Base-by-base conservation (phyloP, 2,888 invertebrate genomes). In the Lithophane socia region DNA sequence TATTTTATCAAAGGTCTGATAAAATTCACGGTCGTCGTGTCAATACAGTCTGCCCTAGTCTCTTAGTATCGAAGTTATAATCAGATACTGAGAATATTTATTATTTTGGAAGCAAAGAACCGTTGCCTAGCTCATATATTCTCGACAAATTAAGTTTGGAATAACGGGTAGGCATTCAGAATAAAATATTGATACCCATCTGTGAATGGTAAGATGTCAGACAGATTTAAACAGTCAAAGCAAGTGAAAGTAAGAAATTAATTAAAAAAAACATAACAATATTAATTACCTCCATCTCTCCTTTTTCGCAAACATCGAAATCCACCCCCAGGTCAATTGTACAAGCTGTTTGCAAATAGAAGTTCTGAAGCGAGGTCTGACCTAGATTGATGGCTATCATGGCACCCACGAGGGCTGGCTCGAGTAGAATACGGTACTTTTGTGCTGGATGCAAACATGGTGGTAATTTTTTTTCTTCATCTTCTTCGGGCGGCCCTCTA, bases 331-430 rank as follows among this genome's bases (percentile, higher is more conserved):
- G 94, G 90, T 98, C 98, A 9, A 98, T 97, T 49, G 97, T 95
- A 88, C 98, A 98, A 0, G 98, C 98, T 87, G 98, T 98, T 87
- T 98, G 97, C 79, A 98, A 94, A 90, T 98, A 98, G 75, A 98
- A 95, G 92, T 98, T 98, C 92, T 98, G 98, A 21, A 98, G 97
- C 13, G 98, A 98, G n/a, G 98, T 95, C 87, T 97, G 97, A 1
- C 98, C 97, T 24, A 96, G 90, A 87, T 95, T 96, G 89, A 96
- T 96, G 9, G 96, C 96, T 86, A 96, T 93, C 96, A 98, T 98
- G 88, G 98, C 97, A 68, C 98, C 97, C 10, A 98, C 97, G 68
- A 98, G 93, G 92, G 98, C 97, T 0, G 98, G 98, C 89, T 98
- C 98, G 10, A 98, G 97, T 8, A 98, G 97, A 76, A 98, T 96